phyloP scores from a whole-genome alignment of 2,888 invertebrate genomes.

The Drosophila meridiana region DNA sequence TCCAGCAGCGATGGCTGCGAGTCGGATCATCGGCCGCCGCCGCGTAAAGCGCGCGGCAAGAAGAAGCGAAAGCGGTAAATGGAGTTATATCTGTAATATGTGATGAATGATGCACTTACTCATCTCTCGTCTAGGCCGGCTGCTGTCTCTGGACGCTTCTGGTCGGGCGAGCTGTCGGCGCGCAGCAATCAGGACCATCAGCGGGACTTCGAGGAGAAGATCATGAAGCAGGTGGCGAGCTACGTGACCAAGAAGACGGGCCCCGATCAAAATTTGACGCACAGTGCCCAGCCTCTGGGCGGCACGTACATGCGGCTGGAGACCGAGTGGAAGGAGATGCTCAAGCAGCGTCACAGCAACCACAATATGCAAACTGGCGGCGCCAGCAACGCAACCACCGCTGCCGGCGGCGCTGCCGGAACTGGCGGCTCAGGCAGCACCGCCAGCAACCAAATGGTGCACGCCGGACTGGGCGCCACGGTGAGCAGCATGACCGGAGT shows the following conservation, averaged over 20 bases:
- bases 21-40: constrained; percentile 80
- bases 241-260: constrained; percentile 84
- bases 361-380: constrained; percentile 42
- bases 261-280: constrained; percentile 71
- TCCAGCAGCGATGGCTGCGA: constrained; percentile 85
- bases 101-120: neutral
- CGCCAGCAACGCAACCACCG: constrained; percentile 17
- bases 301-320: constrained; percentile 92
- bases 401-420: neutral
- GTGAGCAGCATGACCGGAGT: constrained; percentile 32
- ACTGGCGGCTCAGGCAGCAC: constrained; percentile 15
- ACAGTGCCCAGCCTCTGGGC: constrained; percentile 85
- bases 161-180: constrained; percentile 91
- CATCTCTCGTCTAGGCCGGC: constrained; percentile 48
- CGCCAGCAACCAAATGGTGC: constrained; percentile 38
- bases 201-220: constrained; percentile 92
- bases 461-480: constrained; percentile 17
- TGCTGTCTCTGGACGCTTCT: constrained; percentile 87
- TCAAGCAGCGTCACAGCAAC: constrained; percentile 79
- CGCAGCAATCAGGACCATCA: constrained; percentile 95
- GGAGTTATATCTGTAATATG: neutral
- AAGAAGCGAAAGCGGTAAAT: constrained; percentile 66
- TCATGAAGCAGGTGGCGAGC: constrained; percentile 86
- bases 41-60: constrained; percentile 62
- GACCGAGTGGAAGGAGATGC: constrained; percentile 90